Base-by-base conservation (phyloP, 53 echinoderm and acorn worm species). In the Arbacia lixula region DNA sequence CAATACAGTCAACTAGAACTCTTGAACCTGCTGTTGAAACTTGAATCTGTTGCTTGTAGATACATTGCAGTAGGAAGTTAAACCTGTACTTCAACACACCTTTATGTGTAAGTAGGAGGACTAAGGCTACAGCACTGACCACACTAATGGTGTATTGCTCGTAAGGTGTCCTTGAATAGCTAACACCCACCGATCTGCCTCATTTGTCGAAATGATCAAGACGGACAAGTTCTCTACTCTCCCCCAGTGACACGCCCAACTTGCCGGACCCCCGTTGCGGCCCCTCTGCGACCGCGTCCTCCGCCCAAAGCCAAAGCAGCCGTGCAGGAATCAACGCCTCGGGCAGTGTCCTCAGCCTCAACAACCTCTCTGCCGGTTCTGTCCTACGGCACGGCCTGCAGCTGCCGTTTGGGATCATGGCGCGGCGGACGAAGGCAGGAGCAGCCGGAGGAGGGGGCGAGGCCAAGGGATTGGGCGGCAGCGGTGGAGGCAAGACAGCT, bases 401-500 rank as follows among this genome's bases (percentile, higher is more conserved):
- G 40, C 84, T 92, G 28, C 88, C 88, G 0, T 85, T 88, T 40
- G 64, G 82, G 10, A 81, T 81, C 63, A 62, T 81, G 82, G 82
- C 64, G 0, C 39, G 64, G 51, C 39, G 82, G 63, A 62, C 46
- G 63, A 81, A 81, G 49, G 9, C 30, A 9, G 64, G 64, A 31
- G 79, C 57, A 14, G n/a, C n/a, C n/a, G n/a, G n/a, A n/a, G 81
- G 61, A 12, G 60, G 77, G 28, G 67, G 66, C 8, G 42, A 36
- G 12, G 57, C 50, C 33, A 17, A 41, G 12, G 88, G 83, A 32
- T 26, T 62, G 56, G 76, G 61, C 21, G 73, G 54, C 31, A 86
- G 60, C 61, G 36, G 61, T 19, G 19, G 64, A 31, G 60, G 65
- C 29, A 52, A 62, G 75, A 53, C 46, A 24, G 49, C 39, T 3